Evolutionary conservation across 64 coral and sea anemone species (phyloP).

Genomic region (Pocillopora verrucosa): DNA sequence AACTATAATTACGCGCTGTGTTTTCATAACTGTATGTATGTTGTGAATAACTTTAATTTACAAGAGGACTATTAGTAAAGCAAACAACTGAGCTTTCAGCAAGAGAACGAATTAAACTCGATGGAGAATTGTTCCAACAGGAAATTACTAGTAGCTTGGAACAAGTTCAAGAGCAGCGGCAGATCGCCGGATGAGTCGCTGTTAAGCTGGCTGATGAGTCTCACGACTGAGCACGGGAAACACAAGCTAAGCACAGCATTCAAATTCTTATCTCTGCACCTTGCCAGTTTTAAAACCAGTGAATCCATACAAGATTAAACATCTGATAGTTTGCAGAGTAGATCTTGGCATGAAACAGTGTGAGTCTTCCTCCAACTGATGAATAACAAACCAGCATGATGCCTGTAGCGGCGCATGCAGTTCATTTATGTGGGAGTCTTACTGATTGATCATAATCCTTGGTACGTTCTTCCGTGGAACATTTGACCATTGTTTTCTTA

Average conservation of each 20-base stretch:
- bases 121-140: background rate
- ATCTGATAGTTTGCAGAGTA: background rate
- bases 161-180: slow-evolving; percentile 12
- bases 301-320: background rate
- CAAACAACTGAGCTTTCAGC: slow-evolving; percentile 40
- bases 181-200: slow-evolving; percentile 8
- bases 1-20: slow-evolving; percentile 28
- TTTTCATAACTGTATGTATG: slow-evolving; percentile 41
- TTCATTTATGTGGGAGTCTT: slow-evolving; percentile 26
- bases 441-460: slow-evolving; percentile 17
- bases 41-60: slow-evolving; percentile 46
- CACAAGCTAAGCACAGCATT: slow-evolving; percentile 16
- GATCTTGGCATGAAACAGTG: background rate
- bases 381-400: slow-evolving; percentile 9
- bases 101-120: background rate
- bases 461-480: slow-evolving; percentile 14
- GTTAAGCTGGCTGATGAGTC: slow-evolving; percentile 17
- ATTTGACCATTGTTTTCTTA: background rate
- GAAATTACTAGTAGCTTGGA: slow-evolving; percentile 25
- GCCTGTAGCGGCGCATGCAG: background rate
- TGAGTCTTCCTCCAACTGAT: slow-evolving; percentile 23
- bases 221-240: slow-evolving; percentile 16
- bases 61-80: slow-evolving; percentile 55
- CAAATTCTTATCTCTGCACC: slow-evolving; percentile 28
- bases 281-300: background rate